Base-by-base conservation (phyloP, 2,797 vertebrate genomes). In the Mormyrops attenuatus region DNA sequence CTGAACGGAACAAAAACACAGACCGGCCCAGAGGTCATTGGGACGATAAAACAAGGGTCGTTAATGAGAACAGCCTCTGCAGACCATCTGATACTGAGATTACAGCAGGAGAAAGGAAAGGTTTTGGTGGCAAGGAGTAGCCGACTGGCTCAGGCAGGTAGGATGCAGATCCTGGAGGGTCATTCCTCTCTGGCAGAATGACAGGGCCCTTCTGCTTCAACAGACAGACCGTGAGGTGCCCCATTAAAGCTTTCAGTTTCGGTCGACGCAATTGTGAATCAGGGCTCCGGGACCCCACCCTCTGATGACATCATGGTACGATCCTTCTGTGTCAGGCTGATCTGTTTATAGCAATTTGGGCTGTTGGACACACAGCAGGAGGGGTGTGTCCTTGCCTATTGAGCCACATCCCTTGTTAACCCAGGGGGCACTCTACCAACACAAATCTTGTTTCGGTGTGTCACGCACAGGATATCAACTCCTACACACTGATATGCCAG, bases 381-480 rank as follows among this genome's bases (percentile, higher is more conserved):
- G 80, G 44, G 80, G 44, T 49, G 41, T 80, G 73, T n/a, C 34
- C 44, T 26, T 49, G 82, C 22, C 82, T 52, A 44, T 17, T 80
- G 38, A 38, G 17, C 73, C 73, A 80, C 38, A 41, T 20, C 73
- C 66, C 73, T 80, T 80, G 73, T 85, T 52, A 85, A 30, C n/a
- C 22, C 47, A 6, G 50, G 17, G 15, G 47, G 30, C 85, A 50
- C 85, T 55, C 30, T 87, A 50, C 30, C 85, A 26, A 34, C 52
- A 34, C 50, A 57, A 55, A 57, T 38, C 52, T 9, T 38, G 52
- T 41, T 38, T 50, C 11, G 50, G 84, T 85, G 49, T 50, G 49
- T 85, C 84, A 85, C 11, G 47, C 47, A 52, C 82, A 50, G 84
- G 84, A 85, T 17, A 85, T 30, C 50, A 87, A 30, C 85, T 87